A percentile compares a stretch with the other conserved stretches of the same genome.
phyloP scores from a whole-genome alignment of 2,113 vertebrate genomes.

The Panthera leo region DNA sequence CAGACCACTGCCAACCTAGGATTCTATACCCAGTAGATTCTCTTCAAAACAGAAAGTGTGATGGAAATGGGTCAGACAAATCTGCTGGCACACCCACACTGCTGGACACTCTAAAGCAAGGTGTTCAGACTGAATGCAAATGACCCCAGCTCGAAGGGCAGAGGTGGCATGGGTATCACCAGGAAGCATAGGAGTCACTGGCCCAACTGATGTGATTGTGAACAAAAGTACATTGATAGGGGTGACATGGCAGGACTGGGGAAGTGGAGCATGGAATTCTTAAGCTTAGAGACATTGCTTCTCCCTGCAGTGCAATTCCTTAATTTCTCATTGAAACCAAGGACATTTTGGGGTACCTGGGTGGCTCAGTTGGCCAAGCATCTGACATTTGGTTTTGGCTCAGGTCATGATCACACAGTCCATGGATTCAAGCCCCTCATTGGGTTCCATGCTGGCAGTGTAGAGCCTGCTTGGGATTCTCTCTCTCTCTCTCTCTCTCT shows the following conservation, averaged over 20 bases:
- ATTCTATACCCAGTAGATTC: neutral
- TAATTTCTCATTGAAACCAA: neutral
- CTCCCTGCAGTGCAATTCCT: neutral
- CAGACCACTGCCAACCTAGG: neutral
- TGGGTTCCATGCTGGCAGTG: too few species aligned
- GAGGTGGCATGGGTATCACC: rapidly evolving
- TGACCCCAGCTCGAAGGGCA: rapidly evolving
- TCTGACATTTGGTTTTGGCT: neutral
- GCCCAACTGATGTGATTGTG: neutral
- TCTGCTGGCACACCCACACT: rapidly evolving
- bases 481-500: neutral
- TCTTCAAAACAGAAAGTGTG: too few species aligned
- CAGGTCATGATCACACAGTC: too few species aligned
- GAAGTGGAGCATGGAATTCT: neutral
- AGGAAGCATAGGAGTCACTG: rapidly evolving
- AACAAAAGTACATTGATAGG: rapidly evolving
- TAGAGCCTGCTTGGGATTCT: too few species aligned
- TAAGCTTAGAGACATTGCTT: rapidly evolving
- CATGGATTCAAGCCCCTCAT: too few species aligned
- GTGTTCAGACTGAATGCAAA: neutral
- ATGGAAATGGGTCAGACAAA: neutral
- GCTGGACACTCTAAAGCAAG: neutral
- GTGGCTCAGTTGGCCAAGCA: neutral
- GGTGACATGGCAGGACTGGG: rapidly evolving
- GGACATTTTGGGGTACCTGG: neutral